Base-by-base conservation (phyloP, 2,888 invertebrate species). In the Mactromeris polynyma region DNA sequence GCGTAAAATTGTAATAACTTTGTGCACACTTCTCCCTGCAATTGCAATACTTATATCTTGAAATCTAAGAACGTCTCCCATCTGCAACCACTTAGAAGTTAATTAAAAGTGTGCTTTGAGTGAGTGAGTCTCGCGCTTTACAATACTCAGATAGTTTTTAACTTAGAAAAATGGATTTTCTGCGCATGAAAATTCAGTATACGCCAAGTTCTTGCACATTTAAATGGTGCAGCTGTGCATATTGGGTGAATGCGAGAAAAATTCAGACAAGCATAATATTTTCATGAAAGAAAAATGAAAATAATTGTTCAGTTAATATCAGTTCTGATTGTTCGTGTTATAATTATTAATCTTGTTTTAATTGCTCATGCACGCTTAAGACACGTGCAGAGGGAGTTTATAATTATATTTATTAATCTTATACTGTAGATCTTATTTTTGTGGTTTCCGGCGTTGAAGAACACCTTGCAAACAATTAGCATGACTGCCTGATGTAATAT, bases 71-170 rank as follows among this genome's bases (percentile, higher is more conserved):
- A 38, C 38, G 51, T 26, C 11, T 58, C n/a, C 58, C 64, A 82
- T 82, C 64, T 82, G 82, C 58, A 64, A 82, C 38, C 82, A 82
- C 82, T 64, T 82, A n/a, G 11, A 21, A 38, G 64, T 26, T 82
- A 82, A 82, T 64, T 64, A 51, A 64, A 82, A 38, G 36, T 73
- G 73, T 36, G 11, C 33, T 73, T 73, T 73, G 36, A 73, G 33
- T 36, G 73, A 73, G 73, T 36, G 19, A 73, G 33, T 11, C 36
- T 36, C 33, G 73, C 73, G 33, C 11, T 73, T 73, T 73, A 36
- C 73, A 73, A 73, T 36, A 36, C 73, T 73, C 73, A 19, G 19
- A 14, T 14, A 73, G 73, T 33, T 73, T 73, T 73, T 73, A 73
- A 73, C 73, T 73, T 36, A 58, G 58, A 58, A 58, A 58, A 21